Conservation (phyloP, 2,888 invertebrate genomes). For the Eupeodes luniger region DNA sequence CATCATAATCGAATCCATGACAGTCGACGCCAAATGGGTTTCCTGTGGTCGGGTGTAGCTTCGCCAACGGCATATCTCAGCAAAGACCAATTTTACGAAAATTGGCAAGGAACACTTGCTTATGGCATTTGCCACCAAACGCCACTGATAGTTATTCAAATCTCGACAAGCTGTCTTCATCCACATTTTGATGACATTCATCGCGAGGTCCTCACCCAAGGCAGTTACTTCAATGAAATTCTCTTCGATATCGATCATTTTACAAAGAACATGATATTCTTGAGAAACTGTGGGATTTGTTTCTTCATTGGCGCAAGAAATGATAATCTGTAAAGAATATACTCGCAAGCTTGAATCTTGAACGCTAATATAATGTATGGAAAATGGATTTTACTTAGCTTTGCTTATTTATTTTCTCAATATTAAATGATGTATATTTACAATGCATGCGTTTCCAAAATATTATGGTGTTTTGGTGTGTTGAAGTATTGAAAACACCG, state of each 20-base stretch:
- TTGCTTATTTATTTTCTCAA: background rate
- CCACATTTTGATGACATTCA: constrained; percentile 96
- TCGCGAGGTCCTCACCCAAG: constrained; percentile 96
- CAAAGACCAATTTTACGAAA: constrained; percentile 98
- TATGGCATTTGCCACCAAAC: constrained; percentile 96
- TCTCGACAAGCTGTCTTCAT: constrained; percentile 95
- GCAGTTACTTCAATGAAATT: constrained; percentile 95
- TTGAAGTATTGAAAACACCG: constrained; percentile 27
- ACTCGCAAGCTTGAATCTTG: constrained; percentile 27
- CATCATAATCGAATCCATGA: constrained; percentile 99
- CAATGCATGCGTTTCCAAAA: constrained; percentile 50
- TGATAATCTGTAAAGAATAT: constrained; percentile 88
- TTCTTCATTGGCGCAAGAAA: constrained; percentile 95
- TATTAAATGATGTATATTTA: constrained; percentile 52
- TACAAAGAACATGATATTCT: constrained; percentile 92
- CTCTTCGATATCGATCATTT: constrained; percentile 95
- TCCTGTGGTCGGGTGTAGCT: constrained; percentile 97
- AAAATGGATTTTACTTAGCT: constrained; percentile 6
- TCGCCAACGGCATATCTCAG: constrained; percentile 98
- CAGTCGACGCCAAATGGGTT: constrained; percentile 95
- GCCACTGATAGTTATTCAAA: constrained; percentile 96
- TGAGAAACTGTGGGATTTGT: constrained; percentile 93
- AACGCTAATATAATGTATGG: background rate
- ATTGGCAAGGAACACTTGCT: constrained; percentile 97
- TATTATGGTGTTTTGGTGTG: background rate